These are phyloP conservation scores for Ploceus nigricollis DNA, from an alignment of 2,113 vertebrate species.

Conservation along the genomic window DNA sequence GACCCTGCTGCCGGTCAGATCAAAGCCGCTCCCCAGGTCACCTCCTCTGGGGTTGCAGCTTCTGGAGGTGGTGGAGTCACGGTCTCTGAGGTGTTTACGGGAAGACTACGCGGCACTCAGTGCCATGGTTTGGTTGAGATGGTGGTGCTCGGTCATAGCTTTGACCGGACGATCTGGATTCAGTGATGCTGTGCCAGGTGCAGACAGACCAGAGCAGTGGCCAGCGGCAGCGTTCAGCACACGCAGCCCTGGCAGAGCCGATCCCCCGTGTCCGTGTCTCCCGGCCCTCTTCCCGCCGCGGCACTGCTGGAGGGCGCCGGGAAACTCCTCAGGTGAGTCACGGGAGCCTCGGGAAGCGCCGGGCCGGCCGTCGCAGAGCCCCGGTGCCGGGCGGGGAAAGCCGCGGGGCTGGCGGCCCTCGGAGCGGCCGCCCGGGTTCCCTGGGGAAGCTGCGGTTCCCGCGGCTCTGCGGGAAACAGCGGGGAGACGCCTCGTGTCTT, in stretches of 20 bases:
- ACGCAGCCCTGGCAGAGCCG: accelerated
- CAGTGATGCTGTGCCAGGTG: neutral
- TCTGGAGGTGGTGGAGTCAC: neutral
- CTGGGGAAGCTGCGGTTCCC: neutral
- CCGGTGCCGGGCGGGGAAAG: neutral
- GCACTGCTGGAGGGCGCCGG: neutral
- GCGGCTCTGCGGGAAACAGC: accelerated
- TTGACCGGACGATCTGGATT: neutral
- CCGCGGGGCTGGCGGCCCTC: neutral
- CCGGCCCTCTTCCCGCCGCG: neutral
- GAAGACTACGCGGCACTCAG: neutral
- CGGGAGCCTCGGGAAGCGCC: neutral
- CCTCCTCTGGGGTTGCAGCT: neutral
- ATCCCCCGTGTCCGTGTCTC: neutral
- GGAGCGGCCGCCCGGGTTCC: neutral
- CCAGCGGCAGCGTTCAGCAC: accelerated
- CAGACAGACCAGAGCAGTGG: accelerated
- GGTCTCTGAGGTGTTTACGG: neutral
- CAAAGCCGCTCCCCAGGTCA: neutral
- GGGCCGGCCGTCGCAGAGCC: neutral
- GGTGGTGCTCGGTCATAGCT: accelerated
- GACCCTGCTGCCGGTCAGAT: neutral
- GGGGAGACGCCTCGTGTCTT: accelerated
- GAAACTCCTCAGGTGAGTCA: neutral
- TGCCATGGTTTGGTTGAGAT: accelerated